Base-by-base conservation (phyloP, 1,140 invertebrate species). In the Drosophila paulistorum region DNA sequence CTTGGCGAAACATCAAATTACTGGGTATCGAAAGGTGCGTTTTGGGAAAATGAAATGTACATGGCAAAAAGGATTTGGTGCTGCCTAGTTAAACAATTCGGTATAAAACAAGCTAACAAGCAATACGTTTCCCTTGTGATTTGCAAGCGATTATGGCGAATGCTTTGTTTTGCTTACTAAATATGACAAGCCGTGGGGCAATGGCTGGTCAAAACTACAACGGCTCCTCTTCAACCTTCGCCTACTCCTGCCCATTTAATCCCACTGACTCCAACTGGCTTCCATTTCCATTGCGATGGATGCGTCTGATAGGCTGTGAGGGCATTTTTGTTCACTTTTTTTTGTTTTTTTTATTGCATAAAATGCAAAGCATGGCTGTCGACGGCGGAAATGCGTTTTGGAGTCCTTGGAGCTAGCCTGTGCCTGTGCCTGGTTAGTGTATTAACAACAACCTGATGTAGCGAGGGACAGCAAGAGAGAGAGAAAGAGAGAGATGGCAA, bases 141-240 rank as follows among this genome's bases (percentile, higher is more conserved):
- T 87, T 87, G 66, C 75, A 86, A 87, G 71, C 75, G 58, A 65
- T 86, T 87, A 71, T 87, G 83, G 82, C 70, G 68, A 77, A 60
- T 39, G 68, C 82, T 87, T 85, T 85, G 83, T 87, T 87, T 66
- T 83, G 83, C 83, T 79, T 87, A 87, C 79, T 83, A 77, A 86
- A 86, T 86, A 86, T 87, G 82, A 86, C 82, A 84, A 81, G 77
- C 70, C 41, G n/a, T 67, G 65, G 20, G 37, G 55, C 65, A 35
- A 61, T 66, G 45, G 13, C 17, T 51, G 26, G 51, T 42, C 81
- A 83, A 79, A 77, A 42, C 37, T 35, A 14, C 35, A 13, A 63
- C 65, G 42, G 14, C 42, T 17, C 39, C 30, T 35, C 9, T 54
- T 62, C 39, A 11, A 39, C 4, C 37, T 13, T 13, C 65, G 41